These are phyloP conservation scores for Clangula hyemalis DNA, from an alignment of 2,797 vertebrate species.

Conservation along the genomic window DNA sequence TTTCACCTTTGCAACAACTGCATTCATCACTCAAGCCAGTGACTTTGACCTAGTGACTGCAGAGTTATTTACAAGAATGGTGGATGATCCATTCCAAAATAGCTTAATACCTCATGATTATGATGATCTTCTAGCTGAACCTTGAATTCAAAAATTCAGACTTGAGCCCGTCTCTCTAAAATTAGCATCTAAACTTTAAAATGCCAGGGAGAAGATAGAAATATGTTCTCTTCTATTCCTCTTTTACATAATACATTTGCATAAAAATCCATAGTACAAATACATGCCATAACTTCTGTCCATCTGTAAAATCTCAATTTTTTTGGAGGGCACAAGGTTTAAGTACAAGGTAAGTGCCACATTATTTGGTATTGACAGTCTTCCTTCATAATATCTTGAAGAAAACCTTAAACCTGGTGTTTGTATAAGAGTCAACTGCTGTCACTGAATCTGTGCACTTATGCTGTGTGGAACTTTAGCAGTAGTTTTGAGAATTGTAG, in stretches of 20 bases:
- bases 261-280: neutral
- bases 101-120: neutral
- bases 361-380: neutral
- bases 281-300: neutral
- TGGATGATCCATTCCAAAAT: neutral
- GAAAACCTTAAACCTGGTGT: neutral
- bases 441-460: neutral
- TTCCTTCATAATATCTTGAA: neutral
- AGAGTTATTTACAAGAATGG: neutral
- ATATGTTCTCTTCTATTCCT: neutral
- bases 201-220: neutral
- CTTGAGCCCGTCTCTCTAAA: neutral
- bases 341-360: neutral
- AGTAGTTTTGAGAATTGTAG: neutral
- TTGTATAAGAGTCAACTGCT: neutral
- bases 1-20: neutral
- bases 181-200: neutral
- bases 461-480: neutral
- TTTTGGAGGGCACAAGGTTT: neutral
- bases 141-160: neutral
- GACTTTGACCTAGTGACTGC: neutral
- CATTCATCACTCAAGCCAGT: neutral
- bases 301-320: neutral
- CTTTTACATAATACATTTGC: neutral
- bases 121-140: neutral